Evolutionary conservation across 2,113 vertebrate species (phyloP), one percentile per base, ranked within the genome.

Genomic region (Nothoprocta perdicaria): DNA sequence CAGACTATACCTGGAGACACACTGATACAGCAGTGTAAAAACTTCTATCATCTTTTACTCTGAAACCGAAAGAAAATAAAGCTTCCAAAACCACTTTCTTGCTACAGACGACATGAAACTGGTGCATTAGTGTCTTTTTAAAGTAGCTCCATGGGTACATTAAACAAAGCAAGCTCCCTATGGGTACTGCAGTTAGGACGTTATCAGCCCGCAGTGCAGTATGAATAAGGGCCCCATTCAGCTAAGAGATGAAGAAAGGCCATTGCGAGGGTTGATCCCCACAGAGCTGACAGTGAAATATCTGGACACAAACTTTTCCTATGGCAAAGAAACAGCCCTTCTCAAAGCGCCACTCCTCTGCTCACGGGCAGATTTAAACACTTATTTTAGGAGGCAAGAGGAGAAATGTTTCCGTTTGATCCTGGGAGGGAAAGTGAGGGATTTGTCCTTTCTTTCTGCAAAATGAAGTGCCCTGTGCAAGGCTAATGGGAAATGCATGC

Each of bases 1-100:
- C 53, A 84, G 40, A 40, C 7, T 10, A 5, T 26, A 79, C 71
- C 88, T 92, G 60, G 93, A 80, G 27, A 68, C 74, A 38, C 53
- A 86, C 24, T 72, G 85, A 88, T 41, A 24, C 24, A 87, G 38
- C 94, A 84, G 79, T 33, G 74, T 94, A 92, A 93, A 89, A 80
- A 82, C 88, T 95, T 84, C 82, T 61, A 40, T 69, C 61, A 72
- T 58, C 69, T 46, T 95, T 91, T 48, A 38, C 53, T 82, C 2
- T 8, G 80, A 90, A 93, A 93, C 73, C 31, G 38, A 95, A 93
- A 63, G 18, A 43, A 40, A 89, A 58, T 40, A 66, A 27, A 43
- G 15, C 21, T 66, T 45, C 46, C 57, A 88, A 79, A 77, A 48
- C 67, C 92, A 88, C 41, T 92, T 72, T 38, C 66, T 82, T 93